Conservation (phyloP, 2,888 invertebrate species). For the Melipona bicolor region DNA sequence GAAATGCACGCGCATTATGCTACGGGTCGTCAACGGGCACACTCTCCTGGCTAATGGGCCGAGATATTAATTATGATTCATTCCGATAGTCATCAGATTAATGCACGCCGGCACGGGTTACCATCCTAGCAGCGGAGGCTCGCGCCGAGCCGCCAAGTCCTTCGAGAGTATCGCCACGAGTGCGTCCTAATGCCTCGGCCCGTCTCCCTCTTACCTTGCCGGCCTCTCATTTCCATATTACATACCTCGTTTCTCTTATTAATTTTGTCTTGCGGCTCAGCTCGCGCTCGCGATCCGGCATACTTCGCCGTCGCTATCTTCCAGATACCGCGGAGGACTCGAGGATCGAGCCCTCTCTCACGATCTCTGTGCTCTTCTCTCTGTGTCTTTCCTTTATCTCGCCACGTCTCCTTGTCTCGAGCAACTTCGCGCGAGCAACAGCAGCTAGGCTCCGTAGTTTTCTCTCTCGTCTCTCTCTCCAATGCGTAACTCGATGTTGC, state of each 20-base stretch:
- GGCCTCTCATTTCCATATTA: slow-evolving; percentile 70
- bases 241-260: slow-evolving; percentile 72
- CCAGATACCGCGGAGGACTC: slow-evolving; percentile 1
- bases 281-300: slow-evolving; percentile 53
- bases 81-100: slow-evolving; percentile 76
- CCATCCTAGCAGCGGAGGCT: slow-evolving; percentile 35
- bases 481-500: slow-evolving; percentile 69
- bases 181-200: slow-evolving; percentile 66
- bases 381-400: slow-evolving; percentile 49
- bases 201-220: slow-evolving; percentile 23
- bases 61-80: slow-evolving; percentile 76
- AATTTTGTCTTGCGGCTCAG: slow-evolving; percentile 65
- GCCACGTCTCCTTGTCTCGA: slow-evolving; percentile 18
- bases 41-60: slow-evolving; percentile 70
- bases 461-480: slow-evolving; percentile 48
- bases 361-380: slow-evolving; percentile 51
- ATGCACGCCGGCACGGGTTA: slow-evolving; percentile 69
- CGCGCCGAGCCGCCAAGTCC: slow-evolving; percentile 48
- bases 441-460: too few species aligned
- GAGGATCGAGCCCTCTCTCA: slow-evolving; percentile 62
- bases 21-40: slow-evolving; percentile 29
- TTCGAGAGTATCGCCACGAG: slow-evolving; percentile 58
- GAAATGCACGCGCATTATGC: slow-evolving; percentile 51
- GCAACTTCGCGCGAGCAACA: neutral
- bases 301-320: slow-evolving; percentile 37